These are phyloP conservation scores for Eupithecia dodoneata DNA, from an alignment of 2,888 invertebrate genomes.

Conservation along the genomic window DNA sequence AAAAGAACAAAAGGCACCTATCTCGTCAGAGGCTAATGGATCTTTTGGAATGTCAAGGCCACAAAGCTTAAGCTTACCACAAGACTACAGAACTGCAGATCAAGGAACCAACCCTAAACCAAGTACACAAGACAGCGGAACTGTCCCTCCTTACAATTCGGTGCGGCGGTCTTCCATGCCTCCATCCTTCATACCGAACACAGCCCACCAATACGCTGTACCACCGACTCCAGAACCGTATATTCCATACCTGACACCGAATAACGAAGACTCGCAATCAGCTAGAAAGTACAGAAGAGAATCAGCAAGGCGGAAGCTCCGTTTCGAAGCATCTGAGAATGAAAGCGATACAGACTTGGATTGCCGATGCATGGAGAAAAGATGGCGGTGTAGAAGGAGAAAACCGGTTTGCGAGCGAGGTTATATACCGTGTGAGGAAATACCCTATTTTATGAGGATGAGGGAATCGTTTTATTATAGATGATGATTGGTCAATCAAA, in stretches of 20 bases:
- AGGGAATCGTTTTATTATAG: constrained; percentile 48
- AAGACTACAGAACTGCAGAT: not conserved
- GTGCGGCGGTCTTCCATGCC: not conserved
- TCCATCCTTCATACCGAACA: constrained; percentile 31
- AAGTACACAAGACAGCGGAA: not conserved
- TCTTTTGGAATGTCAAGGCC: not conserved
- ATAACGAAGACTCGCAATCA: constrained; percentile 18
- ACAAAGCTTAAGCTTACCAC: not conserved
- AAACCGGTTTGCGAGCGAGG: constrained; percentile 8
- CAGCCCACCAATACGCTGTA: not conserved
- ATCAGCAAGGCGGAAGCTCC: constrained; percentile 39
- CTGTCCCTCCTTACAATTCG: not conserved
- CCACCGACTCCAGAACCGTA: not conserved
- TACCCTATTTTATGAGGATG: constrained; percentile 44
- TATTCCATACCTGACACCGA: not conserved
- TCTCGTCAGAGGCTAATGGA: not conserved
- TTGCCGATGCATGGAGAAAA: constrained; percentile 48
- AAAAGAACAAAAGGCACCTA: not conserved
- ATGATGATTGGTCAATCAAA: constrained; percentile 1
- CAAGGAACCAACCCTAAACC: not conserved
- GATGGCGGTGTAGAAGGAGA: constrained; percentile 39
- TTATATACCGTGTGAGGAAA: constrained; percentile 29
- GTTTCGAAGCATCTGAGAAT: constrained; percentile 43
- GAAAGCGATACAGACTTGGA: constrained; percentile 46
- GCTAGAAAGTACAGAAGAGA: constrained; percentile 26